Conservation (phyloP, 2,797 vertebrate species). For the Darevskia mixta region DNA sequence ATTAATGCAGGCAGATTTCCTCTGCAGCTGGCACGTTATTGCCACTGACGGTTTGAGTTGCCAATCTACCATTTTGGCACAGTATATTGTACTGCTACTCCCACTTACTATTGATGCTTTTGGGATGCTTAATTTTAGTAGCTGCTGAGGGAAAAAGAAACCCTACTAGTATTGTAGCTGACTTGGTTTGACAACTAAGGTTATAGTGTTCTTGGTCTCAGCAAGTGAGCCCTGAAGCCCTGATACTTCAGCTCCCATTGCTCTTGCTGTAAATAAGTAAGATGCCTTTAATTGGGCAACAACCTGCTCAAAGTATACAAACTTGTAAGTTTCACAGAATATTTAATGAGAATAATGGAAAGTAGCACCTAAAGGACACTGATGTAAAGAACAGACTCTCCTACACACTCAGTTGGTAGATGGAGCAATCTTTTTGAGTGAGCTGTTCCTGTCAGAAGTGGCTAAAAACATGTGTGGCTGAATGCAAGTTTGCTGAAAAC, state of each 20-base stretch:
- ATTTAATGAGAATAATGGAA: neutral
- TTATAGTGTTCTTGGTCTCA: neutral
- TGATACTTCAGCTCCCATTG: neutral
- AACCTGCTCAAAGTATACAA: neutral
- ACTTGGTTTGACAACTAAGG: neutral
- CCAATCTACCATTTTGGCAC: neutral
- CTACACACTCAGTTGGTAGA: neutral
- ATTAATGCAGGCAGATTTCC: neutral
- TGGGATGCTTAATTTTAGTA: neutral
- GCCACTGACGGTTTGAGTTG: neutral
- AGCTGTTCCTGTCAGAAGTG: neutral
- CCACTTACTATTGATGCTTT: neutral
- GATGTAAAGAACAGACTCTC: neutral
- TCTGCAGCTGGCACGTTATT: neutral
- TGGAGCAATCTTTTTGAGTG: neutral
- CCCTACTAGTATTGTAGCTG: neutral
- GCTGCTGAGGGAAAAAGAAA: neutral
- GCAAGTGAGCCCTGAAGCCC: neutral
- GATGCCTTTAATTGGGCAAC: neutral
- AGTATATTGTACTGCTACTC: constrained; percentile 35
- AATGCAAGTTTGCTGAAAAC: neutral
- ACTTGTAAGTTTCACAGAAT: neutral
- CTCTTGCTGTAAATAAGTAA: neutral
- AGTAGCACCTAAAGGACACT: neutral
- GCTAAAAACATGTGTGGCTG: neutral